phyloP scores from a whole-genome alignment of 2,797 vertebrate species.

The Clamator glandarius region DNA sequence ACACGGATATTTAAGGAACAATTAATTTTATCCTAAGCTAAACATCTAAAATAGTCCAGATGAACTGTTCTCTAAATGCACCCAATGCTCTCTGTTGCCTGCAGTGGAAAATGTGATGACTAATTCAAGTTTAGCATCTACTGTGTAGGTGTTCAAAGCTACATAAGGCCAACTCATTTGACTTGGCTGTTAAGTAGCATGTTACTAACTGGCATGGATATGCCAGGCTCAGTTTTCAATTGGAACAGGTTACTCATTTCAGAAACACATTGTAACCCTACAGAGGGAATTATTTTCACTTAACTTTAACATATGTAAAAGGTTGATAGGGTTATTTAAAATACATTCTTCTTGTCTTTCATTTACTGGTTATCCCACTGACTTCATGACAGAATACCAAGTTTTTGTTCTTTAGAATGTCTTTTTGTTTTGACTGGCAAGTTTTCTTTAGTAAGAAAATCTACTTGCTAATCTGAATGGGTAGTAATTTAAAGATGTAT shows the following conservation, averaged over 20 bases:
- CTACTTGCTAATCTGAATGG: not conserved
- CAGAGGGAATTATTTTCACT: fast-evolving
- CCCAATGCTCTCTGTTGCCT: not conserved
- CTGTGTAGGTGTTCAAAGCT: not conserved
- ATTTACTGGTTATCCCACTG: not conserved
- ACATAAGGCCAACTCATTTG: not conserved
- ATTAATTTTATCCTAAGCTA: not conserved
- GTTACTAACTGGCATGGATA: not conserved
- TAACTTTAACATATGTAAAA: not conserved
- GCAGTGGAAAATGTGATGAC: not conserved
- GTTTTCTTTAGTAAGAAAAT: not conserved
- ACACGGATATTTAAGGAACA: not conserved
- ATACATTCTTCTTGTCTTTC: not conserved
- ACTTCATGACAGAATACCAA: not conserved
- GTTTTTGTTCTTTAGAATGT: not conserved
- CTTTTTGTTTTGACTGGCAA: not conserved
- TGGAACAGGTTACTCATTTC: not conserved
- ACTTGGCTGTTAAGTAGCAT: not conserved
- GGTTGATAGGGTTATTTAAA: not conserved
- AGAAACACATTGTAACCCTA: not conserved
- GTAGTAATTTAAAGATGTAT: conserved; percentile 5
- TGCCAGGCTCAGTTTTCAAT: not conserved
- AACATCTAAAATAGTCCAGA: not conserved
- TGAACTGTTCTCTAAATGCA: not conserved
- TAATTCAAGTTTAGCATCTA: not conserved